Evolutionary conservation across 2,113 vertebrate species (phyloP).

Genomic region (Cromileptes altivelis): DNA sequence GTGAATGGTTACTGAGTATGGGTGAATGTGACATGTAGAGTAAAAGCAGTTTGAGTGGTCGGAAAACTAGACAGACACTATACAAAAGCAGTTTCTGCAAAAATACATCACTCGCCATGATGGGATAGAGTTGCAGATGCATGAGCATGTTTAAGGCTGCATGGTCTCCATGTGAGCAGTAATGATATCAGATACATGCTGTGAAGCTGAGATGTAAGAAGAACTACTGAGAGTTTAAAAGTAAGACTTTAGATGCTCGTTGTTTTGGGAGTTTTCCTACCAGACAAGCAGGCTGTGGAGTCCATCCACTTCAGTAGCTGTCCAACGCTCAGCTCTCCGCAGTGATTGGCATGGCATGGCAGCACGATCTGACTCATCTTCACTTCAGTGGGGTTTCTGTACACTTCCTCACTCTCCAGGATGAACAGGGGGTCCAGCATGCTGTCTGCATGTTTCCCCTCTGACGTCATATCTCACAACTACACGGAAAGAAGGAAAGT

Average conservation of each 20-base stretch:
- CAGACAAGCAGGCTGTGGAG: slow-evolving; percentile 94
- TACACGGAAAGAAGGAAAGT: slow-evolving; percentile 11
- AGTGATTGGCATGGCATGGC: slow-evolving; percentile 95
- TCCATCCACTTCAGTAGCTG: slow-evolving; percentile 99
- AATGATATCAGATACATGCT: not conserved
- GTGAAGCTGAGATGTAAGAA: not conserved
- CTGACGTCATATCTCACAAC: slow-evolving; percentile 68
- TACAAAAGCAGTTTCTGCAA: no score
- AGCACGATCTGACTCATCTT: slow-evolving; percentile 98
- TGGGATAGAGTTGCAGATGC: no score
- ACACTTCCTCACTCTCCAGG: slow-evolving; percentile 73
- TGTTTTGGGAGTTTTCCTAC: slow-evolving; percentile 75
- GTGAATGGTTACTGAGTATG: no score
- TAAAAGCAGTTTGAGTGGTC: no score
- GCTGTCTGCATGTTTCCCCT: slow-evolving; percentile 29
- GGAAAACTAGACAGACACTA: no score
- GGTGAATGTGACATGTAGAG: no score
- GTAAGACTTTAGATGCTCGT: not conserved
- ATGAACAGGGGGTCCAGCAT: slow-evolving; percentile 57
- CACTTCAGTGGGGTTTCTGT: slow-evolving; percentile 92
- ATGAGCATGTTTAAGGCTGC: no score
- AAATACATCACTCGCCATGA: no score
- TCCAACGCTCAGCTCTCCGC: slow-evolving; percentile 90
- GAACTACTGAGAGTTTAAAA: not conserved
- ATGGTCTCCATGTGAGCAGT: no score